Evolutionary conservation across 30 jellyfish, hydroid and myxozoan species (phyloP).

Genomic region (Chrysaora quinquecirrha): DNA sequence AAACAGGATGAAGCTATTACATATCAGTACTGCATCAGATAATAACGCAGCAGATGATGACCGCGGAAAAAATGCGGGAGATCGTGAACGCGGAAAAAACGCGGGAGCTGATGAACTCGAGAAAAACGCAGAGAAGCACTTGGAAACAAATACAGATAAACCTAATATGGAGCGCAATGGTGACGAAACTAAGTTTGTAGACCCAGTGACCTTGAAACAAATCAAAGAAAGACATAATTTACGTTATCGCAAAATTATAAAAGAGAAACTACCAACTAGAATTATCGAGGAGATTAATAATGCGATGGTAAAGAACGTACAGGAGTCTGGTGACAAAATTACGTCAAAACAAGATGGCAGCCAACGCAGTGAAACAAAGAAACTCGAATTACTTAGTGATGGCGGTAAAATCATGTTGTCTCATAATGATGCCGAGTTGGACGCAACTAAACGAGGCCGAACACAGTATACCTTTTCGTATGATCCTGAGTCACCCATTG

Average conservation of each 20-base stretch:
- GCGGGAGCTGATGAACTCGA: not conserved
- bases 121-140: not conserved
- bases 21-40: not conserved
- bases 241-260: conserved; percentile 5
- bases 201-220: not conserved
- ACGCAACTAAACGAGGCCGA: conserved; percentile 34
- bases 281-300: conserved; percentile 47
- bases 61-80: too few species aligned
- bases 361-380: not conserved
- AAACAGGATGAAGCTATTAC: not conserved
- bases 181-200: not conserved
- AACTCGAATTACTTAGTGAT: not conserved
- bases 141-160: not conserved
- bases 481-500: conserved; percentile 83
- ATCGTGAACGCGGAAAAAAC: too few species aligned
- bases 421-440: conserved; percentile 10
- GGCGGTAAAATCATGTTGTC: not conserved
- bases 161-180: not conserved
- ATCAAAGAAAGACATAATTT: not conserved
- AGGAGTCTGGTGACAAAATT: conserved; percentile 59
- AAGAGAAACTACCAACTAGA: conserved; percentile 34
- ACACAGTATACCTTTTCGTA: conserved; percentile 81
- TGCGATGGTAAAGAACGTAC: conserved; percentile 45
- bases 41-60: too few species aligned
- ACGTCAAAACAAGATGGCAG: not conserved